A percentile compares a stretch with the other conserved stretches of the same genome.
Conservation (phyloP, 2,888 invertebrate species). For the Campopleginae sp. region DNA sequence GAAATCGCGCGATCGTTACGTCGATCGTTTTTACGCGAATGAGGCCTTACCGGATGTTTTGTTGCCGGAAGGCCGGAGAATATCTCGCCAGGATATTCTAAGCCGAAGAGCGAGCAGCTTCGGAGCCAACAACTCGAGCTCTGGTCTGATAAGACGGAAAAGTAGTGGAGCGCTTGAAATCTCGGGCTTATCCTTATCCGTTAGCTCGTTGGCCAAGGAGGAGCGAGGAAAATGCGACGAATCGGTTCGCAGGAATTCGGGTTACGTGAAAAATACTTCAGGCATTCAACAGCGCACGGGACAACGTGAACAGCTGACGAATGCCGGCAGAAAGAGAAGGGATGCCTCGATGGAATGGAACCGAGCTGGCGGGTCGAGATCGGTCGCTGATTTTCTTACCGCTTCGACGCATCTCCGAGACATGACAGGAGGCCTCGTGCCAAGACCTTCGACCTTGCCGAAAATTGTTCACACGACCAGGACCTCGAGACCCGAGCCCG, state of each 20-base stretch:
- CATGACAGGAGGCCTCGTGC: conserved; percentile 70
- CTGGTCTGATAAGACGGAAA: conserved; percentile 67
- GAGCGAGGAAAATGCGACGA: conserved; percentile 59
- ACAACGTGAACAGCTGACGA: conserved; percentile 57
- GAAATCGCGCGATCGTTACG: conserved; percentile 67
- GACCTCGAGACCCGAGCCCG: conserved; percentile 61
- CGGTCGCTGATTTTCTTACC: conserved; percentile 76
- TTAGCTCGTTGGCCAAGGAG: conserved; percentile 48
- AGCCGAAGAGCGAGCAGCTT: conserved; percentile 73
- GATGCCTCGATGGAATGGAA: conserved; percentile 71
- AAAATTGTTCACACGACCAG: conserved; percentile 75
- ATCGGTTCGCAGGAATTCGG: conserved; percentile 64
- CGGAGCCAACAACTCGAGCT: conserved; percentile 51
- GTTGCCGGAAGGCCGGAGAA: conserved; percentile 67
- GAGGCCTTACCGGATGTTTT: conserved; percentile 26
- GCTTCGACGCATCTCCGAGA: conserved; percentile 71
- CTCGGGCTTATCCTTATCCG: conserved; percentile 16
- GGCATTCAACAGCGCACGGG: conserved; percentile 56
- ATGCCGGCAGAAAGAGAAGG: conserved; percentile 68
- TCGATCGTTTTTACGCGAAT: conserved; percentile 26
- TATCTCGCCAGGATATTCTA: conserved; percentile 80
- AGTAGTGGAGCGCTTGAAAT: conserved; percentile 65
- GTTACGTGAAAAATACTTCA: conserved; percentile 71
- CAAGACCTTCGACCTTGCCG: conserved; percentile 81
- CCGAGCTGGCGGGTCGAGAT: conserved; percentile 73